A percentile compares a stretch with the other conserved stretches of the same genome.
phyloP scores from a whole-genome alignment of 2,797 vertebrate genomes.

The Microcaecilia unicolor region DNA sequence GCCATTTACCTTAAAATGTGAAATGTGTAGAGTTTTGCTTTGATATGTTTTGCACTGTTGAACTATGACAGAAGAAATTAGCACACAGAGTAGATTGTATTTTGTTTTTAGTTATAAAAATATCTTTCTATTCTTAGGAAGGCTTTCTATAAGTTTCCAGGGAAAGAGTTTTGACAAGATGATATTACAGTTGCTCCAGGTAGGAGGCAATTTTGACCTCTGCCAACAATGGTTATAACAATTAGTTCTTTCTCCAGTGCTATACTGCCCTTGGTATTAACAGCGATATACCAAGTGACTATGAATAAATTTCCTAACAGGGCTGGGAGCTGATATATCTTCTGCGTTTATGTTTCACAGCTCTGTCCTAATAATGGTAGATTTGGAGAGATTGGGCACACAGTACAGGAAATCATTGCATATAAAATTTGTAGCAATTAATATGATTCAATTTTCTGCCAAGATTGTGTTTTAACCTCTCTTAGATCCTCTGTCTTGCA shows the following conservation, averaged over 20 bases:
- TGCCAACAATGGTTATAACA: constrained; percentile 2
- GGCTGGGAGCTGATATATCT: constrained; percentile 12
- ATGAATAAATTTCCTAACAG: constrained; percentile 22
- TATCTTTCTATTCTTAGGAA: constrained; percentile 1
- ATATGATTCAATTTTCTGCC: constrained; percentile 41
- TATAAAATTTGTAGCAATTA: constrained; percentile 39
- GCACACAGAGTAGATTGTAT: no score
- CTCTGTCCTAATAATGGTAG: constrained; percentile 7
- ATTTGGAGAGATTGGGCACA: constrained; percentile 25
- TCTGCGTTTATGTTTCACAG: constrained; percentile 15
- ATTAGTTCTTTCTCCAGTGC: constrained; percentile 4
- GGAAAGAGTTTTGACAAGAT: constrained; percentile 18
- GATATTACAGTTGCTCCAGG: constrained; percentile 16
- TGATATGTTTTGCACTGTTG: no score
- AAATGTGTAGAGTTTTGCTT: no score
- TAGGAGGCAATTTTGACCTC: constrained; percentile 25
- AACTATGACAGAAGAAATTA: no score
- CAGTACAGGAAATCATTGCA: constrained; percentile 21
- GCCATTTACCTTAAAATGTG: no score
- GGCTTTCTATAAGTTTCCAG: constrained; percentile 18
- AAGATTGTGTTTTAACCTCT: constrained; percentile 40
- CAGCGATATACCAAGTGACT: no score
- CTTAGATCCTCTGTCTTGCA: constrained; percentile 30
- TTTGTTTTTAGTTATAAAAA: neutral
- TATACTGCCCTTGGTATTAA: no score